Evolutionary conservation across 2,888 invertebrate species (phyloP), one percentile per base, ranked within the genome.

Genomic region (Cotesia congregata): DNA sequence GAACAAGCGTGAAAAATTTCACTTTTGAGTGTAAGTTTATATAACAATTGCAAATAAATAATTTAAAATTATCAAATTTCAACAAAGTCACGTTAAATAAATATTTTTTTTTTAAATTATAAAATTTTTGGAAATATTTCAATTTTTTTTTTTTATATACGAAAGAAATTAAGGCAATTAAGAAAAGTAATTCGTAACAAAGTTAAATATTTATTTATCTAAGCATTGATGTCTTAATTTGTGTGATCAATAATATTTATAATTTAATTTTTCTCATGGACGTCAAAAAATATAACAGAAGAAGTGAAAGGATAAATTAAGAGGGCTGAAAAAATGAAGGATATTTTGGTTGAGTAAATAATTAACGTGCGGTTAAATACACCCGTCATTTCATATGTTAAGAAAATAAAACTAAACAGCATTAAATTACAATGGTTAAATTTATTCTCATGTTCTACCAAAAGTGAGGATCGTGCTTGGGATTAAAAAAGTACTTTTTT

Each of bases 341-440:
- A 30, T 6, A 69, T 68, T 40, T 15, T 70, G 69, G 61, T 75
- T 70, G 75, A 70, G 50, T 65, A 70, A 75, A 75, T 59, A 75
- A 70, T 65, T 50, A 6, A 6, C 41, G 62, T 70, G 40, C 65
- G 70, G 69, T 75, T 70, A 75, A 70, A 41, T 59, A 38, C 50
- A 65, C 72, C 64, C 39, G 72, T 62, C 50, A n/a, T 39, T 20
- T 50, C 50, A 30, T 61, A 75, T 62, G 9, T 17, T 38, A 64
- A 62, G 62, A 75, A 50, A 39, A 30, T 30, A 30, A 30, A 30
- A 30, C 30, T 30, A 30, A 38, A 72, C 20, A 68, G 20, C 39
- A 40, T 68, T 68, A 68, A 60, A 64, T 41, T 68, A 64, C 9
- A 20, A 64, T 30, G 7, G 30, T 50, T 12, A 50, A 50, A 12